A percentile compares a stretch with the other conserved stretches of the same genome.
Conservation (phyloP, 2,797 vertebrate species). For the Picus viridis region DNA sequence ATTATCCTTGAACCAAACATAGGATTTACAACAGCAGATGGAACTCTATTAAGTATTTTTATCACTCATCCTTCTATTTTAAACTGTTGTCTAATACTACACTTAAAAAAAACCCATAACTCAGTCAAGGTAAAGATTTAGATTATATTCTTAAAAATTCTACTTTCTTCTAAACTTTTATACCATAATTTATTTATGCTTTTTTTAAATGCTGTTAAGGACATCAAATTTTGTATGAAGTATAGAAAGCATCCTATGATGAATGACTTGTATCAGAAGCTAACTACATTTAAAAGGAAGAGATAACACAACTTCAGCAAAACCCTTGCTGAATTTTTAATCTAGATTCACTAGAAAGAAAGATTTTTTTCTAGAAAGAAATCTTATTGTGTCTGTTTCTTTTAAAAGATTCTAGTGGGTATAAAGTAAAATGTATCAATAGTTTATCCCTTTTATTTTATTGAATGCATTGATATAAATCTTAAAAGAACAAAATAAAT, state of each 20-base stretch:
- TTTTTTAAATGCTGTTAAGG: background rate
- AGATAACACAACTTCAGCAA: background rate
- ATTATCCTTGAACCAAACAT: slow-evolving; percentile 28
- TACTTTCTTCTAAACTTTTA: background rate
- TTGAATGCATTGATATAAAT: background rate
- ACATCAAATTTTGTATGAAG: background rate
- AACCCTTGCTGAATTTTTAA: background rate
- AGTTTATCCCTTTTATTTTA: background rate
- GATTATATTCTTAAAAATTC: background rate
- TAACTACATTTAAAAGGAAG: background rate
- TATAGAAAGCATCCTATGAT: background rate
- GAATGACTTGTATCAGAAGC: background rate
- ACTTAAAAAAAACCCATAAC: background rate
- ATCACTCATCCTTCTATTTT: background rate
- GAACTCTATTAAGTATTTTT: background rate
- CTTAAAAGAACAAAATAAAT: background rate
- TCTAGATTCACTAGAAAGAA: background rate
- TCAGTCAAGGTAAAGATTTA: background rate
- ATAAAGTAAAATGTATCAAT: background rate
- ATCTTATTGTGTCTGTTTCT: background rate
- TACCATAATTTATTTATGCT: background rate
- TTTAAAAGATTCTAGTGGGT: background rate
- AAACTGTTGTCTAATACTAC: background rate
- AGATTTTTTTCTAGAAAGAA: background rate
- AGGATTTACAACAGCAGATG: background rate